phyloP scores from a whole-genome alignment of 2,888 invertebrate genomes.

The Aricia artaxerxes region DNA sequence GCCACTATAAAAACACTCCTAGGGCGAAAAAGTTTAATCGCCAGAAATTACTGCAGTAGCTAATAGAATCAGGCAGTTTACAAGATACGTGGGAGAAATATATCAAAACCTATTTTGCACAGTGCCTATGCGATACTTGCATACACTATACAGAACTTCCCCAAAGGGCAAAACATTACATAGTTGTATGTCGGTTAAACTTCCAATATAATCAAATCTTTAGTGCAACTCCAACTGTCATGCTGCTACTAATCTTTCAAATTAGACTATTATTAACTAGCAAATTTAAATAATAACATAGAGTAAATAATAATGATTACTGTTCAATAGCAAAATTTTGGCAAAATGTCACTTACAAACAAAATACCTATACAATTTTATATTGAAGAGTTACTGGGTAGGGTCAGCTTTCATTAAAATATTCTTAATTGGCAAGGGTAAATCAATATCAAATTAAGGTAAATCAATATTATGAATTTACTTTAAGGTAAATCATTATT shows the following conservation, averaged over 20 bases:
- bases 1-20: slow-evolving; percentile 40
- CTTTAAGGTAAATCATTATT: neutral
- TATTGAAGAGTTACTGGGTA: neutral
- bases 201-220: too few relatives aligned
- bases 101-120: neutral
- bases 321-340: too few relatives aligned
- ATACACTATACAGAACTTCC: neutral
- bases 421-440: neutral
- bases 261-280: too few relatives aligned
- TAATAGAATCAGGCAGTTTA: slow-evolving; percentile 11
- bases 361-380: too few relatives aligned
- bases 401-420: neutral
- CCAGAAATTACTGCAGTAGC: slow-evolving; percentile 8
- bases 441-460: neutral
- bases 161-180: neutral
- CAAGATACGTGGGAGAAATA: neutral
- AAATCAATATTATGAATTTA: neutral
- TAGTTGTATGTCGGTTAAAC: neutral
- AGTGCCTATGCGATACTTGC: neutral
- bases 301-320: neutral
- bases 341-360: too few relatives aligned
- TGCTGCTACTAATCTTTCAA: too few relatives aligned
- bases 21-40: slow-evolving; percentile 20
- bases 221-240: too few relatives aligned
- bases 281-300: too few relatives aligned